Evolutionary conservation across 2,113 vertebrate species (phyloP), one percentile per base, ranked within the genome.

Genomic region (Pollimyrus isidori): DNA sequence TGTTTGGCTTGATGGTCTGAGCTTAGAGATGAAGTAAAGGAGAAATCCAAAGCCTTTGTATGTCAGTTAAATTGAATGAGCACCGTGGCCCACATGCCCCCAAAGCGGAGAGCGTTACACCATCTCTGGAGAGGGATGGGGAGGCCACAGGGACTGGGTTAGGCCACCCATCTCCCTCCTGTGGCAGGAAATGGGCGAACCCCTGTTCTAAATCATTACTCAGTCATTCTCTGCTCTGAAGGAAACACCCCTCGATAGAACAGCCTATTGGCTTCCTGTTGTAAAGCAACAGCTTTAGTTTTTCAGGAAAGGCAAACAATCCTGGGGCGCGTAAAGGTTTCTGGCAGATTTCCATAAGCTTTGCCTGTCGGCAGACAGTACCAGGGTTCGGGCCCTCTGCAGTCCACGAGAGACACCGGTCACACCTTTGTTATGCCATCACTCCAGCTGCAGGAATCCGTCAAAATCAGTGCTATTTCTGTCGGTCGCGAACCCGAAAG

Each of bases 211-310:
- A 97, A 95, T 97, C 95, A 97, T 95, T 96, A 96, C 96, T 96
- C 94, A 95, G 95, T 95, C 94, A 82, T 95, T 96, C 95, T 96
- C 95, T 93, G 92, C 93, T 94, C 92, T 91, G 95, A 96, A 98
- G 97, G 97, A 99, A 99, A 96, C 92, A 94, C 95, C 95, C 97
- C 96, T 96, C 95, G 97, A 98, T 98, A 97, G 97, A 96, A 92
- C 92, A 92, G 95, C 94, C 95, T 95, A 94, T 96, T 96, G 94
- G 96, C 95, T 99, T 99, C 98, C 98, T 98, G 98, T 98, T 97
- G 96, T 96, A 96, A 94, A 93, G 93, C 89, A 95, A 94, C 94
- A 94, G 91, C 93, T 96, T 95, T 92, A 93, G 93, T 94, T 93
- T 92, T 91, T 92, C 93, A 91, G 95, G 95, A 94, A 96, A 92